Conservation (phyloP, 2,797 vertebrate species). For the Lepus townsendii region DNA sequence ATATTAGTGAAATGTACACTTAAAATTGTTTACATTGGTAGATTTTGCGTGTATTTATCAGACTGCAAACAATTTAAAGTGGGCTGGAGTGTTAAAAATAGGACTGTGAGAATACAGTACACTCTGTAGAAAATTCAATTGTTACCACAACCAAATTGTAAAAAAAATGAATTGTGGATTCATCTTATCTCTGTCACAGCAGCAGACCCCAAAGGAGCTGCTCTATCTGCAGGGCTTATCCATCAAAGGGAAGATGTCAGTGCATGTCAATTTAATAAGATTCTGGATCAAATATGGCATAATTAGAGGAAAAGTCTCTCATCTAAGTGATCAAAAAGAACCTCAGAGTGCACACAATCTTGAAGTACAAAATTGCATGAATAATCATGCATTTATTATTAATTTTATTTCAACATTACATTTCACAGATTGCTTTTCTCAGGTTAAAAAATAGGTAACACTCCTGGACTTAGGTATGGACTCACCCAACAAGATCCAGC, state of each 20-base stretch:
- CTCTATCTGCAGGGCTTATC: neutral
- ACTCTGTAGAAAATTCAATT: neutral
- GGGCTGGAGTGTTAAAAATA: neutral
- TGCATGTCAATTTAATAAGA: conserved; percentile 38
- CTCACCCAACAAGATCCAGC: conserved; percentile 74
- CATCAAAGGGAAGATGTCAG: conserved; percentile 23
- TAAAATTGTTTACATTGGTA: neutral
- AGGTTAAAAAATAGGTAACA: conserved; percentile 44
- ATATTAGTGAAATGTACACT: neutral
- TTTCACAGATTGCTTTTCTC: conserved; percentile 17
- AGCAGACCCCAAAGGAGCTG: neutral
- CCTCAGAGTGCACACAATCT: neutral
- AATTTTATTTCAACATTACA: conserved; percentile 13
- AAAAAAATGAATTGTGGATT: neutral
- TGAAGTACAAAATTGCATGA: neutral
- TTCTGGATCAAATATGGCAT: conserved; percentile 37
- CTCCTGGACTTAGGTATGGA: conserved; percentile 67
- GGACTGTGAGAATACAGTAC: neutral
- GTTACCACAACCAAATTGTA: neutral
- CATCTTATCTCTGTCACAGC: neutral
- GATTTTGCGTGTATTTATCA: neutral
- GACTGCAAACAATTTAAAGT: neutral
- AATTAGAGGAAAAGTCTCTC: conserved; percentile 68
- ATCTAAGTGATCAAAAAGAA: conserved; percentile 41
- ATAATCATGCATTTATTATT: conserved; percentile 35